phyloP scores from a whole-genome alignment of 2,888 invertebrate species.

The Drosophila cyrtoloma region DNA sequence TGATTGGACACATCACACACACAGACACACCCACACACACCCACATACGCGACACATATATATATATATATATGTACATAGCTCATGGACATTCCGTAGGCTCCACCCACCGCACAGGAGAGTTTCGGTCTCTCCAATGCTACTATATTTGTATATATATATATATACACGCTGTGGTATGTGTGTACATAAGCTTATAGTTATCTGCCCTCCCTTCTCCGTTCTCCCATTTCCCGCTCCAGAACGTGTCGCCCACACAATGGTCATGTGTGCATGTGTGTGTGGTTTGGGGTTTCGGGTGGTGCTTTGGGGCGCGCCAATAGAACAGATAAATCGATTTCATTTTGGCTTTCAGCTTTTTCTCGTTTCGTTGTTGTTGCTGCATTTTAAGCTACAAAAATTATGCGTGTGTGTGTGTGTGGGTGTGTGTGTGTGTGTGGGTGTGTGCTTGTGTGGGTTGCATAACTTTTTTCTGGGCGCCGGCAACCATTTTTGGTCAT shows the following conservation, averaged over 20 bases:
- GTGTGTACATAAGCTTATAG: constrained; percentile 36
- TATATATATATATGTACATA: neutral
- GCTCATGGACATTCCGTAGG: constrained; percentile 64
- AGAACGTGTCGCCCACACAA: constrained; percentile 37
- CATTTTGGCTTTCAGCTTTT: constrained; percentile 49
- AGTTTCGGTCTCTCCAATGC: constrained; percentile 33
- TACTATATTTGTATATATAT: neutral
- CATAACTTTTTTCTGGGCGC: constrained; percentile 1
- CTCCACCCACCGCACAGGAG: constrained; percentile 66
- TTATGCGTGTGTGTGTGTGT: constrained; percentile 1
- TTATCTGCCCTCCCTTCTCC: neutral
- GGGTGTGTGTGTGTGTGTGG: neutral
- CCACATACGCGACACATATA: constrained; percentile 44
- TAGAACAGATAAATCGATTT: constrained; percentile 79
- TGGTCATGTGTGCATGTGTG: constrained; percentile 47
- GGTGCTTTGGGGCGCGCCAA: constrained; percentile 47
- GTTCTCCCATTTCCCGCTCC: neutral
- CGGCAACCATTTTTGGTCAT: constrained; percentile 40
- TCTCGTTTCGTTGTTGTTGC: constrained; percentile 31
- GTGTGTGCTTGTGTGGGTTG: constrained; percentile 7
- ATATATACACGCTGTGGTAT: constrained; percentile 8
- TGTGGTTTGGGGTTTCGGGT: constrained; percentile 19
- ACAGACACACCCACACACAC: constrained; percentile 38
- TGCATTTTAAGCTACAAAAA: constrained; percentile 47
- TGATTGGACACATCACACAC: constrained; percentile 74